These are phyloP conservation scores for Myotis findleyi DNA, from an alignment of 2,797 vertebrate genomes.

Conservation along the genomic window DNA sequence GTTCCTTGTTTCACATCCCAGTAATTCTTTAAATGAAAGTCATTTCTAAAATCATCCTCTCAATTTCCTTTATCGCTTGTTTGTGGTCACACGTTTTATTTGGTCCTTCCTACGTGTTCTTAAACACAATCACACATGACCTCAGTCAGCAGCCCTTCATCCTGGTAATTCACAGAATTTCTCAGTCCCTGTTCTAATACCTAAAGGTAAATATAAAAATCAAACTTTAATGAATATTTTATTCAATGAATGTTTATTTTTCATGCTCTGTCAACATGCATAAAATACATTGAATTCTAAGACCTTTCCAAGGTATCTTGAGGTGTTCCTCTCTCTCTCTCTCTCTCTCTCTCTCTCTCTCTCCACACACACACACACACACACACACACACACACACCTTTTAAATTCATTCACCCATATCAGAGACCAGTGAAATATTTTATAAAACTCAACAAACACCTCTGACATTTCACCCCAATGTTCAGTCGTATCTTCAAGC, in stretches of 20 bases:
- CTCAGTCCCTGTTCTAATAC: slow-evolving; percentile 40
- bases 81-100: slow-evolving; percentile 46
- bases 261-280: slow-evolving; percentile 46
- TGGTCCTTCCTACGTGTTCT: slow-evolving; percentile 27
- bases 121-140: slow-evolving; percentile 2
- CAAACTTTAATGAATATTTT: slow-evolving; percentile 68
- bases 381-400: not conserved
- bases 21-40: slow-evolving; percentile 70
- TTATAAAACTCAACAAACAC: slow-evolving; percentile 33
- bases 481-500: not conserved
- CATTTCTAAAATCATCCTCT: slow-evolving; percentile 70
- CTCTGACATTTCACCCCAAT: not conserved
- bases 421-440: not conserved
- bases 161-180: slow-evolving; percentile 28
- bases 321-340: not conserved
- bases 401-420: not conserved
- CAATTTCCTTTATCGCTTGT: slow-evolving; percentile 60
- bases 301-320: slow-evolving; percentile 21
- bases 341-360: not conserved
- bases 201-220: slow-evolving; percentile 60
- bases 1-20: slow-evolving; percentile 69
- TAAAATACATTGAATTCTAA: slow-evolving; percentile 30
- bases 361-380: not conserved
- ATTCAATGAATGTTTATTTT: slow-evolving; percentile 66
- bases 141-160: slow-evolving; percentile 21